Base-by-base conservation (phyloP, 2,888 invertebrate species). In the Erebia epiphron region DNA sequence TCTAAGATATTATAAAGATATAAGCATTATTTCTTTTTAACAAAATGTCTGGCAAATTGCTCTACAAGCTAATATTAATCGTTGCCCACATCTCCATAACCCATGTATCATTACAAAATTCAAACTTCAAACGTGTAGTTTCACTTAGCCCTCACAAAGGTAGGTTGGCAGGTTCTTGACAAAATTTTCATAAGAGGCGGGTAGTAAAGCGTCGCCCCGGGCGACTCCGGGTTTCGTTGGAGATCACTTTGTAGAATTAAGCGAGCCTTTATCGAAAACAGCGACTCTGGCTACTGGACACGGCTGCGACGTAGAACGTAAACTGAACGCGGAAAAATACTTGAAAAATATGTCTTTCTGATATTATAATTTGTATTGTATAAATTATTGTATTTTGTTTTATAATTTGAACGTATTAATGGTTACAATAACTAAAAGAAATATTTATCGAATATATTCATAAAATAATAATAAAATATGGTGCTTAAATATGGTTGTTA, bases 171-270 rank as follows among this genome's bases (percentile, higher is more conserved):
- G 70, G 69, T 72, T 75, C 72, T 74, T 83, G 83, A 83, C 83
- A 79, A 84, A 82, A 90, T 89, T 86, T 89, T 88, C 89, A 86
- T 86, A 88, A 84, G 86, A 85, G 84, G 76, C 73, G 81, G 81
- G 83, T 78, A 86, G 83, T 78, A 86, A 85, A 88, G 85, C 86
- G 89, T 91, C 81, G 91, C 92, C 82, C 83, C 73, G 87, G 84
- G 92, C 90, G 89, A 92, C 88, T 77, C 79, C 73, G 78, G 77
- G 75, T 81, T 79, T 79, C 81, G 80, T 82, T 85, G 75, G 79
- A 85, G 83, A 84, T 87, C 89, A 86, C 92, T 92, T 92, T 91
- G 90, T 88, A 86, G 85, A 83, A 85, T 89, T 90, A 89, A 87
- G 85, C 83, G 84, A 77, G 79, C 84, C 86, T 89, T 88, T 88